phyloP scores from a whole-genome alignment of 2,113 vertebrate species.

The Corythornis cristatus region DNA sequence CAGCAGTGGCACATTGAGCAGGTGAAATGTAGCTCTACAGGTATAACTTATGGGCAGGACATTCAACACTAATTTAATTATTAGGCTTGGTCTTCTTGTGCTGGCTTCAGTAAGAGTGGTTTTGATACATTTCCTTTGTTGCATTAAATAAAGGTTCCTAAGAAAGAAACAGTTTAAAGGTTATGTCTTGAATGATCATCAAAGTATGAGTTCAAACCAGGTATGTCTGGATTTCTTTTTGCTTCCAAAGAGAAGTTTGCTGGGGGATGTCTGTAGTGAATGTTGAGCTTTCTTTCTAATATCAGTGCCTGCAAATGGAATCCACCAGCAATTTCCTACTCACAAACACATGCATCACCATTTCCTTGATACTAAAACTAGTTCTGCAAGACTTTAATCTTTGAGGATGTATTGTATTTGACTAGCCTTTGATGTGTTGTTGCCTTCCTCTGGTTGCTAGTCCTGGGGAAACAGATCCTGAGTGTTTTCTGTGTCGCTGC shows the following conservation, averaged over 20 bases:
- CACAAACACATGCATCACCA: neutral
- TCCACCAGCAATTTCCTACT: neutral
- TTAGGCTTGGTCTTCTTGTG: neutral
- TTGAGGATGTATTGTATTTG: neutral
- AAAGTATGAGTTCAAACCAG: neutral
- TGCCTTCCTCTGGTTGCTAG: neutral
- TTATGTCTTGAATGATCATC: neutral
- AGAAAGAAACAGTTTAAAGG: neutral
- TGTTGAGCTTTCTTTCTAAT: neutral
- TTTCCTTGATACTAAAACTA: neutral
- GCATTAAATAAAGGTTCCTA: neutral
- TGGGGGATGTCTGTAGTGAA: neutral
- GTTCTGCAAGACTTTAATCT: neutral
- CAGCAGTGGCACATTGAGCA: neutral
- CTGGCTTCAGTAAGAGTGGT: neutral
- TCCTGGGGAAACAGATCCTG: neutral
- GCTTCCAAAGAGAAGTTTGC: neutral
- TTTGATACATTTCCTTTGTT: neutral
- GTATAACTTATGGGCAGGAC: neutral
- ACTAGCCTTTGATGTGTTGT: neutral
- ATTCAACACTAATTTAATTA: neutral
- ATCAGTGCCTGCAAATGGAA: neutral
- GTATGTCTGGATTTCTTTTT: neutral
- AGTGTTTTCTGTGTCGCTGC: neutral
- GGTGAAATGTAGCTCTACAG: conserved; percentile 17